These are phyloP conservation scores for Acestrorhynchus altus DNA, from an alignment of 2,797 vertebrate species.

Conservation along the genomic window DNA sequence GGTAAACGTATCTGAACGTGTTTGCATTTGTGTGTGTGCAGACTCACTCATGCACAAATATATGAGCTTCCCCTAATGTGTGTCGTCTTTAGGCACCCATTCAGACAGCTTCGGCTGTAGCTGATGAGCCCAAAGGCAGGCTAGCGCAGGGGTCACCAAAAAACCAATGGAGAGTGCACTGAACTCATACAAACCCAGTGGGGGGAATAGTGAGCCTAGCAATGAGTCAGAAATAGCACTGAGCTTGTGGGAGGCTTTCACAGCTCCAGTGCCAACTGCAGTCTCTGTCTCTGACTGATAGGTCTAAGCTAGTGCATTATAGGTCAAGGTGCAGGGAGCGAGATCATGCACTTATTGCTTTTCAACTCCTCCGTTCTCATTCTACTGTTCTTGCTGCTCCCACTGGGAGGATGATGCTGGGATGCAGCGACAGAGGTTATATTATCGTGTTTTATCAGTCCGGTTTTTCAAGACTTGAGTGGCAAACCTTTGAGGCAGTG, in stretches of 20 bases:
- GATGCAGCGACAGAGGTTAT: not conserved
- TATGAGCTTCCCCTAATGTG: constrained; percentile 3
- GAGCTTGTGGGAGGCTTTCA: constrained; percentile 4
- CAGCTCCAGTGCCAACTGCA: not conserved
- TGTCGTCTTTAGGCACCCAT: constrained; percentile 52
- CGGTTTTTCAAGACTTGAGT: not conserved
- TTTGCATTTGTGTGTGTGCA: constrained; percentile 39
- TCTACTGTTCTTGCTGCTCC: constrained; percentile 2
- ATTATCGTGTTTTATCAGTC: not conserved
- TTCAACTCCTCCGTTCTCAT: constrained; percentile 13
- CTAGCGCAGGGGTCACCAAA: constrained; percentile 51
- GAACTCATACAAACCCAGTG: not conserved
- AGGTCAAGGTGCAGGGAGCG: constrained; percentile 11
- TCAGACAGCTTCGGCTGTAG: constrained; percentile 69
- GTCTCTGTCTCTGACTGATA: constrained; percentile 4
- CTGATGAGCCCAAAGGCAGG: constrained; percentile 73
- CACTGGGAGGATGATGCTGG: not conserved
- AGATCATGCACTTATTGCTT: constrained; percentile 2
- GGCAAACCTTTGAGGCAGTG: not conserved
- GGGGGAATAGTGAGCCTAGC: not conserved
- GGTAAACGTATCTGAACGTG: constrained; percentile 1
- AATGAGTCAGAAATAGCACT: constrained; percentile 14
- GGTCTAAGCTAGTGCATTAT: constrained; percentile 14
- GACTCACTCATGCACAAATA: constrained; percentile 37
- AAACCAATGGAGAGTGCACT: not conserved